Base-by-base conservation (phyloP, 2,113 vertebrate species). In the Centropristis striata region DNA sequence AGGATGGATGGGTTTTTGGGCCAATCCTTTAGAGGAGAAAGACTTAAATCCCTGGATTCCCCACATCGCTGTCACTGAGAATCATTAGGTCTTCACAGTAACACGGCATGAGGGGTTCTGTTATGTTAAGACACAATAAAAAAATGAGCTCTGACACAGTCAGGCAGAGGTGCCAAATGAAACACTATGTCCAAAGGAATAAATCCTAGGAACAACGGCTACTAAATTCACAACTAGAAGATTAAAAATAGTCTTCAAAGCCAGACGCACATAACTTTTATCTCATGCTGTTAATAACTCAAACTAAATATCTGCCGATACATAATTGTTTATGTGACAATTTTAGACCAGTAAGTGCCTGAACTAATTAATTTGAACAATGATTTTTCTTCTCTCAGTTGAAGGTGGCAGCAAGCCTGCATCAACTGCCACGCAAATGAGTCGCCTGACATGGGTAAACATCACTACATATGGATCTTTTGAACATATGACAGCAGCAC, bases 401-500 rank as follows among this genome's bases (percentile, higher is more conserved):
- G 37, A 36, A 72, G 16, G 44, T 16, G 28, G 54, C 5, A 7
- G 20, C n/a, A 0, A 42, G 65, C 68, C 63, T 47, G 44, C 77
- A 59, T 25, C 42, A 57, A 54, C 73, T 50, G 59, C n/a, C 46
- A 54, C 11, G 28, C 25, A 65, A 81, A 72, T 47, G 55, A 85
- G 42, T 54, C 21, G 15, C 61, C 58, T 2, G 14, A 78, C 39
- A 1, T 63, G 58, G 28, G 36, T 87, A 70, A 85, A 90, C 85
- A 86, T 71, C 75, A 28, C 69, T 61, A 27, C 83, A 83, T 61
- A 60, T 68, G 70, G 58, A 80, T 50, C 58, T 84, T 80, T 71
- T 82, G 69, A 75, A 63, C 71, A 55, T 28, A 55, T 69, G 64
- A 58, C 70, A 20, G 28, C 37, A 64, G 61, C 49, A 28, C 0